Conservation (phyloP, 2,888 invertebrate species). For the Cordylochernes scorpioides region DNA sequence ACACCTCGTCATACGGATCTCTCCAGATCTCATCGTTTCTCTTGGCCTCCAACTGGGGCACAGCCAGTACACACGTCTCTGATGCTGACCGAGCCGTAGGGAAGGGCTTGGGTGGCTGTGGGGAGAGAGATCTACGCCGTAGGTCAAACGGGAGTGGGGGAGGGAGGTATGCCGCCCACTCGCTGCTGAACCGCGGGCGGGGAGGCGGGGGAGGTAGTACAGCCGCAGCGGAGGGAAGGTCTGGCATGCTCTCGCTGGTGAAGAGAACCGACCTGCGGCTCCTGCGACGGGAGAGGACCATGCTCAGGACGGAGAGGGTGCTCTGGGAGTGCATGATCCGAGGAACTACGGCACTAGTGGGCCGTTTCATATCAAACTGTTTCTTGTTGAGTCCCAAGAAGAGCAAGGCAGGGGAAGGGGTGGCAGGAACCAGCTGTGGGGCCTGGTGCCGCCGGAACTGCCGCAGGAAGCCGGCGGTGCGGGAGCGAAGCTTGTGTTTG, state of each 20-base stretch:
- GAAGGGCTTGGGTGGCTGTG: too few species aligned
- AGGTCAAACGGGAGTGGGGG: too few species aligned
- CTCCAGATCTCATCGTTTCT: background rate
- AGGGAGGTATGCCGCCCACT: too few species aligned
- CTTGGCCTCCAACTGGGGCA: too few species aligned
- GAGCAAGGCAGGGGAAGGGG: constrained; percentile 10
- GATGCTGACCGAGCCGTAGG: too few species aligned
- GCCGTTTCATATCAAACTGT: constrained; percentile 8
- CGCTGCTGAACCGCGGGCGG: constrained; percentile 4
- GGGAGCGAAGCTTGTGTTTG: constrained; percentile 10
- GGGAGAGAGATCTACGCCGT: too few species aligned
- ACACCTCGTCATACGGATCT: constrained; percentile 2
- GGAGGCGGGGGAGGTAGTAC: constrained; percentile 14
- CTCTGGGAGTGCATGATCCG: constrained; percentile 18
- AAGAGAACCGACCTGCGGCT: constrained; percentile 15
- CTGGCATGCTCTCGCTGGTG: constrained; percentile 20
- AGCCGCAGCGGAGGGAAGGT: constrained; percentile 14
- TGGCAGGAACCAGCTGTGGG: too few species aligned
- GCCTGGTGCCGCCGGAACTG: constrained; percentile 11
- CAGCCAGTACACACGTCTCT: too few species aligned
- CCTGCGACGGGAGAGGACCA: constrained; percentile 3
- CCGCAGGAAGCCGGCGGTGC: constrained; percentile 11
- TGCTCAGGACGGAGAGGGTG: constrained; percentile 19
- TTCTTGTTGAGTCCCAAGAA: constrained; percentile 11
- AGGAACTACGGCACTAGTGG: constrained; percentile 4